Base-by-base conservation (phyloP, 2,888 invertebrate species). In the Chaetogeoica ovagalla region DNA sequence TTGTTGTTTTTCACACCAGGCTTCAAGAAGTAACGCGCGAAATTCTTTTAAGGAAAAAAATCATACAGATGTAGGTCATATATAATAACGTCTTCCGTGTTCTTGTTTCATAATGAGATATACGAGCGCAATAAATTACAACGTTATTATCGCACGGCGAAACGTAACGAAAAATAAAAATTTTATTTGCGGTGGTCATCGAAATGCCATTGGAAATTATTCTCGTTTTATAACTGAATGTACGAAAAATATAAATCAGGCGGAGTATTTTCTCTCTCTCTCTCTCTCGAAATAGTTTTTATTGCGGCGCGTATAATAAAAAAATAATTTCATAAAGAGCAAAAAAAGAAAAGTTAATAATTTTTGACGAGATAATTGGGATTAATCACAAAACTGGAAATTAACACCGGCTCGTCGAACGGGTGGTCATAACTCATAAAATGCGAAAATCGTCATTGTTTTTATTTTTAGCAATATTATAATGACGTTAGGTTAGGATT, bases 401-500 rank as follows among this genome's bases (percentile, higher is more conserved):
- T 37, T 17, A 37, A 55, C 30, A 52, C 30, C 30, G 30, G 6
- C 17, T 11, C 6, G 37, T 21, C 9, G 9, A 30, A 30, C 4
- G 30, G 30, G 30, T 23, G 30, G 30, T 23, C 39, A 1, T n/a
- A n/a, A 17, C 1, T 55, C 21, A 65, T 65, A 55, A 65, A 74
- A 9, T 55, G 39, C 11, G 23, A 39, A 30, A 57, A 65, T 74
- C 19, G 17, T 65, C 21, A 39, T 39, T 23, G 65, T 74, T 57
- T 17, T 65, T 8, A 39, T 65, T 65, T 55, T 74, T 39, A n/a
- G 30, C 1, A 21, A 21, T 21, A 65, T 21, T 74, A 57, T 52
- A 74, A 65, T 39, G 17, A 55, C 21, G 65, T 65, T 39, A 74
- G 39, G 39, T 74, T 65, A 39, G 37, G 11, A 39, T 74, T 39